A percentile compares a stretch with the other conserved stretches of the same genome.
These are phyloP conservation scores for Acanthosepion pharaonis DNA, from an alignment of 2,888 invertebrate species.

Conservation along the genomic window DNA sequence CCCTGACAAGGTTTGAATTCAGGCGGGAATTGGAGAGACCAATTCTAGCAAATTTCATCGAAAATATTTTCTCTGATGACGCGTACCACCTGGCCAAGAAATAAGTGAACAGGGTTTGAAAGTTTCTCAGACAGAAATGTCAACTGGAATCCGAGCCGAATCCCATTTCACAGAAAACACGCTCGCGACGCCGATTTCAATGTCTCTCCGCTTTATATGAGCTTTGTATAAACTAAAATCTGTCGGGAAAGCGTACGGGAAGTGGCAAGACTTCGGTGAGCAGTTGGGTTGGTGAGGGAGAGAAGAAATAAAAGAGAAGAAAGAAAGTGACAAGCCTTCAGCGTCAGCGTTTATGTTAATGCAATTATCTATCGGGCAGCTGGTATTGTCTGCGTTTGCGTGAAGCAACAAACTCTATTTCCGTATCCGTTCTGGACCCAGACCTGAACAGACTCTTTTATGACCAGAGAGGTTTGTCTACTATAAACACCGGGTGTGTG, in stretches of 20 bases:
- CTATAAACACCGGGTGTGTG: not conserved
- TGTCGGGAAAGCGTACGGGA: not conserved
- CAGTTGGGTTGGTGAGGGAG: not conserved
- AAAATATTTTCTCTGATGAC: no score
- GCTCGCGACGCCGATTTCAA: not conserved
- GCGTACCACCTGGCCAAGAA: not conserved
- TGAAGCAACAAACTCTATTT: slow-evolving; percentile 9
- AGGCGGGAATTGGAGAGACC: no score
- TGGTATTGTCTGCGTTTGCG: slow-evolving; percentile 33
- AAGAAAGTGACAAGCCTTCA: not conserved
- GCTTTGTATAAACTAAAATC: not conserved
- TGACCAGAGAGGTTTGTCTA: not conserved
- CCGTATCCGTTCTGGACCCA: not conserved
- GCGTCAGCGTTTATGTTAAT: slow-evolving; percentile 11
- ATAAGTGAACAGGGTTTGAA: not conserved
- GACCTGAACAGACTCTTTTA: slow-evolving; percentile 33
- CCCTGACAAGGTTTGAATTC: no score
- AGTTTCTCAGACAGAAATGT: not conserved
- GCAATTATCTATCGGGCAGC: slow-evolving; percentile 33
- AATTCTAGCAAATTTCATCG: no score
- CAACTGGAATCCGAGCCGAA: not conserved
- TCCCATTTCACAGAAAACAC: not conserved
- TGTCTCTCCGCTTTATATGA: not conserved
- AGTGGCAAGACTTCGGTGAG: not conserved
- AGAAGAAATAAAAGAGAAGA: no score